Percentiles rank a stretch among this genome's conserved stretches.
Conservation (phyloP, 2,888 invertebrate species). For the Pseudolycoriella hygida region DNA sequence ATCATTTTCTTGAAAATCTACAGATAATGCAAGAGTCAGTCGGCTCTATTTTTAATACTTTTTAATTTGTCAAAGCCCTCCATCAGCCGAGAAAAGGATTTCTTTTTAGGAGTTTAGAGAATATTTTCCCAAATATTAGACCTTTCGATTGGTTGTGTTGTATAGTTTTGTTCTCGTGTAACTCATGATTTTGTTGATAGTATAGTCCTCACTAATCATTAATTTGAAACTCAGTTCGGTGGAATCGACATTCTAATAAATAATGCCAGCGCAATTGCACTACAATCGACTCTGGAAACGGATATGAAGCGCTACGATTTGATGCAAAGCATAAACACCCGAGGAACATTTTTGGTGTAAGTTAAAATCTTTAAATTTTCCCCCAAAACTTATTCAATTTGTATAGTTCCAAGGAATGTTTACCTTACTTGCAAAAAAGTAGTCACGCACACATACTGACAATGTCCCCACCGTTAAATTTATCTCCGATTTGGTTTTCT, state of each 20-base stretch:
- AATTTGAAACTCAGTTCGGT: too few relatives aligned
- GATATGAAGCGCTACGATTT: slow-evolving; percentile 94
- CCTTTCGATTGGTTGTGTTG: too few relatives aligned
- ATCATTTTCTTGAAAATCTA: too few relatives aligned
- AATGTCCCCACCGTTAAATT: slow-evolving; percentile 81
- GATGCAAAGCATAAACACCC: slow-evolving; percentile 86
- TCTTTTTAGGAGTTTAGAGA: too few relatives aligned
- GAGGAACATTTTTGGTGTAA: slow-evolving; percentile 90
- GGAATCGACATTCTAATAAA: slow-evolving; percentile 91
- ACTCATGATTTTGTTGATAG: too few relatives aligned
- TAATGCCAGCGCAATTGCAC: slow-evolving; percentile 88
- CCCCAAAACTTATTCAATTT: neutral
- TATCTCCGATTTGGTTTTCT: slow-evolving; percentile 77
- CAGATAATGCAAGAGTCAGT: too few relatives aligned
- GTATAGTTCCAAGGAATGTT: slow-evolving; percentile 67
- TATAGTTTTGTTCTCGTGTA: too few relatives aligned
- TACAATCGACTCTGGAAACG: slow-evolving; percentile 64
- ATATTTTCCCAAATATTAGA: too few relatives aligned
- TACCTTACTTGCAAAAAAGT: slow-evolving; percentile 74
- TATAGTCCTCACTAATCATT: too few relatives aligned
- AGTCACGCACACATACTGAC: slow-evolving; percentile 88
- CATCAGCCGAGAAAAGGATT: too few relatives aligned
- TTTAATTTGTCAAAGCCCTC: too few relatives aligned
- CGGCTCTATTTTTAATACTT: too few relatives aligned
- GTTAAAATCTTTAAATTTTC: slow-evolving; percentile 17